Conservation (phyloP, 2,113 vertebrate genomes). For the Tragulus kanchil region DNA sequence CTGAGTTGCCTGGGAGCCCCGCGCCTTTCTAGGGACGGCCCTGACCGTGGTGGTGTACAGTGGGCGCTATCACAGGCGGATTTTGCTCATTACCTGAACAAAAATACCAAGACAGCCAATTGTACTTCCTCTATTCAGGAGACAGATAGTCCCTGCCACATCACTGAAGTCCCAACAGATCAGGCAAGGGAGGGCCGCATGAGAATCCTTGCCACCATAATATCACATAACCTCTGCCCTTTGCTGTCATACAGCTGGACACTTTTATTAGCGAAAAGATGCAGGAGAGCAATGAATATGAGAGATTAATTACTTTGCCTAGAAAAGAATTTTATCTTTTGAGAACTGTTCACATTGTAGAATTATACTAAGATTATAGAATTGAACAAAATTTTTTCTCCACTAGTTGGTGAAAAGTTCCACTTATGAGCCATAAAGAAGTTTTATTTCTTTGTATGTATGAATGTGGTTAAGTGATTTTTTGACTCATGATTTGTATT, state of each 20-base stretch:
- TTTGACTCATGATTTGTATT: neutral
- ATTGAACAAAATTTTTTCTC: slow-evolving; percentile 14
- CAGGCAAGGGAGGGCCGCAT: neutral
- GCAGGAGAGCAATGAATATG: neutral
- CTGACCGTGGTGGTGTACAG: neutral
- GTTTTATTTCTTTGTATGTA: neutral
- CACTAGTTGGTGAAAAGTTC: neutral
- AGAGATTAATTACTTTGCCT: neutral
- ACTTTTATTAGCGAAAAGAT: neutral
- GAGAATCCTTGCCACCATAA: neutral
- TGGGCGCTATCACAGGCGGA: neutral
- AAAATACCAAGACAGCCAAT: neutral
- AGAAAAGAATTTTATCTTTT: neutral
- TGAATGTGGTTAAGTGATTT: neutral
- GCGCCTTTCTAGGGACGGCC: neutral
- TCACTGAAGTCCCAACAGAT: neutral
- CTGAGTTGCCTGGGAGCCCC: neutral
- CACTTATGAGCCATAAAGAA: neutral
- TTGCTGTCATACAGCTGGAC: neutral
- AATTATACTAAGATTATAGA: neutral
- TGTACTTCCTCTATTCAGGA: neutral
- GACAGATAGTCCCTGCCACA: neutral
- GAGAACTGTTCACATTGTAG: neutral
- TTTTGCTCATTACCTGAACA: neutral
- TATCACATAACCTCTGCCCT: neutral